Percentiles rank a stretch among this genome's conserved stretches.
Conservation (phyloP, 1,140 invertebrate genomes). For the Amyelois transitella region DNA sequence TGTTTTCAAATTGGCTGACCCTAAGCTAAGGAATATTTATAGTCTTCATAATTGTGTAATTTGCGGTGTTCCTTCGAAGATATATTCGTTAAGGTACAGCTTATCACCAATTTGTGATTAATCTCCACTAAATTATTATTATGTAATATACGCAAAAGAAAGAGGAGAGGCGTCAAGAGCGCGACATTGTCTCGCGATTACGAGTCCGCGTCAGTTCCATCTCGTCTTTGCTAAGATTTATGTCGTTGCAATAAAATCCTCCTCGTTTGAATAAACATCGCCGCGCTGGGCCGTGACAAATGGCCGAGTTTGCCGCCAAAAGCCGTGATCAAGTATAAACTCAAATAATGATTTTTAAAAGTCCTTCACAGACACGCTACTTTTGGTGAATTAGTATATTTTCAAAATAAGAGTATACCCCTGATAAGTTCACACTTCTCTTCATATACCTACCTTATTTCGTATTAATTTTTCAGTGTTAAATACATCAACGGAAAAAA, state of each 20-base stretch:
- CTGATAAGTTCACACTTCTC: not conserved
- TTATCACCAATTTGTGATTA: too few relatives aligned
- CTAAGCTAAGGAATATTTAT: too few relatives aligned
- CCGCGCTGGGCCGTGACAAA: constrained; percentile 52
- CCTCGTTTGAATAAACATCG: constrained; percentile 69
- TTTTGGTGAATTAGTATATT: not conserved
- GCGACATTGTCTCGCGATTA: constrained; percentile 41
- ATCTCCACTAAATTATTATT: not conserved
- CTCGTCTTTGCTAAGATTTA: constrained; percentile 48
- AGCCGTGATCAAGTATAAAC: constrained; percentile 49
- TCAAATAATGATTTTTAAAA: constrained; percentile 59
- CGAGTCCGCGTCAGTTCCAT: constrained; percentile 44
- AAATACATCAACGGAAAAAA: too few relatives aligned
- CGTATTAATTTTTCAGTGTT: too few relatives aligned
- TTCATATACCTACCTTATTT: too few relatives aligned
- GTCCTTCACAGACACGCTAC: not conserved
- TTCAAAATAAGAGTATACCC: not conserved
- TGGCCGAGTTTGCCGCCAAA: constrained; percentile 47
- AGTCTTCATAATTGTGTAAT: too few relatives aligned
- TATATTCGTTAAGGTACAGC: too few relatives aligned
- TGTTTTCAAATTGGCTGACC: not conserved
- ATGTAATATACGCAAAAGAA: constrained; percentile 10
- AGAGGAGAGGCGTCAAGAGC: constrained; percentile 12
- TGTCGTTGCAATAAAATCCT: constrained; percentile 60
- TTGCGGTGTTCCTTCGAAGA: too few relatives aligned